Evolutionary conservation across 2,113 vertebrate species (phyloP), one percentile per base, ranked within the genome.

Genomic region (Eurystomus gularis): DNA sequence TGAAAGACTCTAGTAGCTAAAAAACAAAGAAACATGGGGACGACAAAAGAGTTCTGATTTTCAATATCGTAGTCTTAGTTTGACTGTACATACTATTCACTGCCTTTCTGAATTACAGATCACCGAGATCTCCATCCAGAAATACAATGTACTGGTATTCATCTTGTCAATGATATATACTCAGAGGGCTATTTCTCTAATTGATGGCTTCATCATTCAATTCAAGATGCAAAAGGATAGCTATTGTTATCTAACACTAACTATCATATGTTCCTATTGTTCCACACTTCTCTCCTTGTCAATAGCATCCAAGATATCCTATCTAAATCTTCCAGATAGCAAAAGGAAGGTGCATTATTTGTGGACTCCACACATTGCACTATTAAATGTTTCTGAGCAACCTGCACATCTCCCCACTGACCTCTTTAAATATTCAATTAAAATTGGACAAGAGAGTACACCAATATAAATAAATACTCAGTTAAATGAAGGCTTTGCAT

Each of bases 221-320:
- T 79, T 96, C 87, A 72, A 94, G 80, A 66, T 71, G 48, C 39
- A 79, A 92, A 91, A 92, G 39, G 90, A 93, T 82, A 86, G 69
- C 85, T 92, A 78, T 90, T 88, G 91, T 95, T 96, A 97, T 96
- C 92, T 96, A 92, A 71, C 70, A 51, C 70, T 54, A 95, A 80
- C 78, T 86, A 86, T 96, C 93, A 62, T 92, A 44, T 89, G 62
- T 95, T 93, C 62, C 52, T 82, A 78, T 72, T 95, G 91, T 97
- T 95, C 77, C 73, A 86, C 82, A 62, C 71, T 90, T 93, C 86
- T 75, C 60, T 94, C 82, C 48, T 92, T 88, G 77, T 95, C 92
- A 86, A 86, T 94, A 88, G 46, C 24, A 42, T 86, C 88, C 39
- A 31, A 92, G 79, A 89, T 80, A 86, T 21, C 82, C 87, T 66